Base-by-base conservation (phyloP, 2,113 vertebrate genomes). In the Podarcis muralis region DNA sequence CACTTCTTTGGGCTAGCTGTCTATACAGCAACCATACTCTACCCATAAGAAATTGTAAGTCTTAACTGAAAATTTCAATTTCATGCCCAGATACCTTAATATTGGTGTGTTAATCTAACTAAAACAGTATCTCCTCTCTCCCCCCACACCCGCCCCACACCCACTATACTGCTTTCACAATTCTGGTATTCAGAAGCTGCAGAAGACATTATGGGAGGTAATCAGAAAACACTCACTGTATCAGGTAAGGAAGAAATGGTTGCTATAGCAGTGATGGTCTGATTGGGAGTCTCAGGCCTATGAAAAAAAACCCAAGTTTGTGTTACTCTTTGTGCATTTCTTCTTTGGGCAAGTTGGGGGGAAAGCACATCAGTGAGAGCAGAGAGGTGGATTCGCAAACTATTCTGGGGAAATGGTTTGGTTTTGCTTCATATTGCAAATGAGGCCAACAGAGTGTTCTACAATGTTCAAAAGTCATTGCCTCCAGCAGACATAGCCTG, bases 241-340 rank as follows among this genome's bases (percentile, higher is more conserved):
- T 95, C 94, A 25, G 97, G 95, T 62, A 97, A 93, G 30, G 94
- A 78, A 78, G 91, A 91, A 82, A 97, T 75, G 0, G 96, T 95
- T 57, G 92, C 91, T 87, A 96, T 94, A 0, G 90, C 40, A 1
- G 93, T 97, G 93, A 97, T 82, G 12, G 87, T 90, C 87, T 95
- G 94, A 32, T 95, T 94, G 30, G 84, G 88, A 89, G 93, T 85
- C 88, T 94, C 43, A 2, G 96, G 91, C 76, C 97, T 97, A 65
- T 35, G 35, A 12, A 15, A 91, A 89, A n/a, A 93, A 9, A 91
- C 18, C 25, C 6, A 43, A 57, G 22, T 23, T 93, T 62, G 74
- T n/a, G 25, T 4, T 0, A 2, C 77, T 76, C 20, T 35, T 81
- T 62, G 1, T 65, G 32, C 3, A 5, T 15, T 15, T 57, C 16